These are phyloP conservation scores for Tokudaia tokunoshimensis DNA, from an alignment of 2,797 vertebrate species.

Conservation along the genomic window DNA sequence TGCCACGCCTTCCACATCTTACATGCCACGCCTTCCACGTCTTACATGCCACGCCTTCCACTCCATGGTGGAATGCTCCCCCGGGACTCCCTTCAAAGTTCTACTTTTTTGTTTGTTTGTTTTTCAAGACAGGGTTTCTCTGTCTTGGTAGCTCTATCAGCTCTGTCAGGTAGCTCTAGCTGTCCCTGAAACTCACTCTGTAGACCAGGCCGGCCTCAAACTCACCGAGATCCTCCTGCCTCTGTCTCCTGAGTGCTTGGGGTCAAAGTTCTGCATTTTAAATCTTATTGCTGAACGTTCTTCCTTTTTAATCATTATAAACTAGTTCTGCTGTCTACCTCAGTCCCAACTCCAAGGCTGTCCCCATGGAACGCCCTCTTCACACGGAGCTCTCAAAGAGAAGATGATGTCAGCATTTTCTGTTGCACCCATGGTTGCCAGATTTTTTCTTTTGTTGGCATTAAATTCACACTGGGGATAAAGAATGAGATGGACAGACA, in stretches of 20 bases:
- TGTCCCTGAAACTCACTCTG: not conserved
- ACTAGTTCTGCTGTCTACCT: not conserved
- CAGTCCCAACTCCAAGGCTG: not conserved
- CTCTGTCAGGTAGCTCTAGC: not conserved
- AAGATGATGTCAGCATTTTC: not conserved
- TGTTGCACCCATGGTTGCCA: not conserved
- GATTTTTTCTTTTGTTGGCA: not conserved
- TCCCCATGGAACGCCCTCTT: not conserved
- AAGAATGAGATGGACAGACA: not conserved
- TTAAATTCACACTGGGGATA: not conserved
- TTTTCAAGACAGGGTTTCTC: not conserved
- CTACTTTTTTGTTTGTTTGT: not conserved
- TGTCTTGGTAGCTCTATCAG: not conserved
- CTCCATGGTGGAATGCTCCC: too few relatives aligned
- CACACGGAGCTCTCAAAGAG: not conserved
- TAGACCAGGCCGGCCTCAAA: not conserved
- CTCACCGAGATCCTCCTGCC: not conserved
- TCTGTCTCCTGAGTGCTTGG: not conserved
- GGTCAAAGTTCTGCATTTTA: not conserved
- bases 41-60: not conserved
- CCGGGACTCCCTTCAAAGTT: not conserved
- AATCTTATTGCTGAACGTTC: not conserved
- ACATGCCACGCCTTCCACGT: not conserved
- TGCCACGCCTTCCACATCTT: too few relatives aligned
- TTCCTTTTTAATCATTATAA: not conserved